Conservation (phyloP, 30 jellyfish, hydroid and myxozoan genomes). For the Cassiopea xamachana region DNA sequence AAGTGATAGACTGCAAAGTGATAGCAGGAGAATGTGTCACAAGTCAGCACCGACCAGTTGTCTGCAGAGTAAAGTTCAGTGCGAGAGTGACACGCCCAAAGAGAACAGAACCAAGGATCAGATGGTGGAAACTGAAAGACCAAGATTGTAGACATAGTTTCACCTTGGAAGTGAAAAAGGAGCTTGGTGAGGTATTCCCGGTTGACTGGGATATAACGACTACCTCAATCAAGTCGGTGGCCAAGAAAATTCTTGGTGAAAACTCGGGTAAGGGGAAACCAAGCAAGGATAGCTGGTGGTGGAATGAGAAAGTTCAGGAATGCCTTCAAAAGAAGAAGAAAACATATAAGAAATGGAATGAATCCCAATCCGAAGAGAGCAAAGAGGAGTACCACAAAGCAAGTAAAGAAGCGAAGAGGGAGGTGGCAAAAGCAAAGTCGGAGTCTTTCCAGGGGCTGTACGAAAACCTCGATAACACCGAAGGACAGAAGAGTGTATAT, state of each 20-base stretch:
- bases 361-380: background rate
- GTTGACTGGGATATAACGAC: background rate
- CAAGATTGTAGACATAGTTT: background rate
- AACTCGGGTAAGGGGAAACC: background rate
- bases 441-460: background rate
- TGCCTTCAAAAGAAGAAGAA: background rate
- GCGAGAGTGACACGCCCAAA: background rate
- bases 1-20: background rate
- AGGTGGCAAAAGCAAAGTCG: background rate
- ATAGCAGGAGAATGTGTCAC: background rate
- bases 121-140: background rate
- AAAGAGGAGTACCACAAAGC: background rate
- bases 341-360: background rate
- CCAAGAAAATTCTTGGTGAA: background rate
- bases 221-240: background rate
- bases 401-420: background rate
- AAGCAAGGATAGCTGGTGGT: background rate
- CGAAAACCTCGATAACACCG: background rate
- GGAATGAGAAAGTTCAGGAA: background rate
- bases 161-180: background rate
- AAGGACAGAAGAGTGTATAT: slow-evolving; percentile 9
- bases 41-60: background rate
- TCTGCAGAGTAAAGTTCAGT: background rate
- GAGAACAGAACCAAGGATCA: background rate
- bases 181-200: background rate